Base-by-base conservation (phyloP, 2,888 invertebrate genomes). In the Polydrusus pterygomalis region DNA sequence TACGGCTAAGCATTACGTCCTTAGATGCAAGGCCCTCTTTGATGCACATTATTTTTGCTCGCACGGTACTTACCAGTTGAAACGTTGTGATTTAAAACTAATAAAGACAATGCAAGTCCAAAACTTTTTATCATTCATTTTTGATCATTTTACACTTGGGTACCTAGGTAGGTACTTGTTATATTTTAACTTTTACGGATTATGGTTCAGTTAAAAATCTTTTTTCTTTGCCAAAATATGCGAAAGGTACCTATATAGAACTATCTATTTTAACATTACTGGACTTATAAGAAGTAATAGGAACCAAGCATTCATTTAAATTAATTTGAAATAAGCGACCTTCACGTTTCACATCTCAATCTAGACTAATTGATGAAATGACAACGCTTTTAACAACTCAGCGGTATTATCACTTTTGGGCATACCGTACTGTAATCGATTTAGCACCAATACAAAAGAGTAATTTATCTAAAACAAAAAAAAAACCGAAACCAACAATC, bases 301-400 rank as follows among this genome's bases (percentile, higher is more conserved):
- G 11, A 51, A 20, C 13, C 25, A 25, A 45, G 8, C 25, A 30
- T 54, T 54, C 54, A 51, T 51, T 17, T 47, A 47, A 8, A 47
- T 1, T n/a, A 30, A 30, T 54, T 30, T 11, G 25, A 6, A 54
- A 7, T 47, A 6, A 34, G 17, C 51, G 51, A 11, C 65, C 65
- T 65, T 65, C 49, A 34, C 18, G 51, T 65, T 49, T 64, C 34
- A 47, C 65, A 49, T 49, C 65, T 49, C 51, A 47, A 49, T 65
- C 38, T 65, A 11, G 13, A 15, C 51, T 65, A 65, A 65, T 65
- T 65, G 65, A 65, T 65, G 18, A 49, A 65, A 49, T 65, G 65
- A 65, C 54, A 54, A 68, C 20, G 40, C 54, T 68, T 54, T 68
- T 68, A 68, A 68, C 68, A 68, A 68, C 68, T 38, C 54, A 10